Conservation (phyloP, 2,888 invertebrate genomes). For the Actias luna region DNA sequence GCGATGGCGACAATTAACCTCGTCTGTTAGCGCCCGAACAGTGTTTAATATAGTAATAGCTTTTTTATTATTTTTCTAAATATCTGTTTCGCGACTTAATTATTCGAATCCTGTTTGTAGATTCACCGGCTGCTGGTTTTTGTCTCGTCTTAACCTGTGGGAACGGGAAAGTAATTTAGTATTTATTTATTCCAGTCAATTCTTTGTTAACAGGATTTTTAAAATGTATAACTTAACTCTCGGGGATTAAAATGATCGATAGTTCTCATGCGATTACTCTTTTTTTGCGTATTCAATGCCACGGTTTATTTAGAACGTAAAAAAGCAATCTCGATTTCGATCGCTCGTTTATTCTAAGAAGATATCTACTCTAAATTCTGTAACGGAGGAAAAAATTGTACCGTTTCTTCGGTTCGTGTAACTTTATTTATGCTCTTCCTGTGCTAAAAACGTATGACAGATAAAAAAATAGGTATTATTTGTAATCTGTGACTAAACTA, state of each 20-base stretch:
- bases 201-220: background rate
- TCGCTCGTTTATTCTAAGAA: background rate
- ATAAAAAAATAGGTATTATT: background rate
- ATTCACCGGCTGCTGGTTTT: conserved; percentile 1
- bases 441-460: background rate
- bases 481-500: background rate
- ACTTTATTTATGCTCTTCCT: background rate
- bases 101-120: background rate
- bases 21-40: background rate
- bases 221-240: background rate
- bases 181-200: background rate
- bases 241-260: background rate
- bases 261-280: background rate
- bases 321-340: background rate
- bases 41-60: background rate
- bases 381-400: background rate
- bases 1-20: background rate
- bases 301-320: background rate
- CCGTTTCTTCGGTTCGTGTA: background rate
- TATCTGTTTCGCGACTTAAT: background rate
- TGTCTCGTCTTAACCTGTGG: background rate
- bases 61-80: conserved; percentile 4
- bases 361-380: background rate
- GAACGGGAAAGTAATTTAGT: background rate
- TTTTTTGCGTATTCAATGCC: background rate